These are phyloP conservation scores for Labrus mixtus DNA, from an alignment of 2,113 vertebrate genomes.

Conservation along the genomic window DNA sequence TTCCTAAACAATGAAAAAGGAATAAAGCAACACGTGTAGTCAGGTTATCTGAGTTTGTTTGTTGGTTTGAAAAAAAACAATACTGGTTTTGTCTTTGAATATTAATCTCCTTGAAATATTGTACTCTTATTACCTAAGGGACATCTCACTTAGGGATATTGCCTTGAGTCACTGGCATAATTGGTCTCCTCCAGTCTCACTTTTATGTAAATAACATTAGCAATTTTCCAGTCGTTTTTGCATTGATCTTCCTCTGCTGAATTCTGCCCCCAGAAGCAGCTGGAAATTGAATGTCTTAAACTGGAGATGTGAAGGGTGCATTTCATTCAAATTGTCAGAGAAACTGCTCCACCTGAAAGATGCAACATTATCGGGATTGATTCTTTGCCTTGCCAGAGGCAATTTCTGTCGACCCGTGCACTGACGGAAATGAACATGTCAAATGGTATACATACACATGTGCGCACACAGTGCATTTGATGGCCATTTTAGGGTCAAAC, in stretches of 20 bases:
- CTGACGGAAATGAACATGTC: conserved; percentile 23
- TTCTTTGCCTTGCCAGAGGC: conserved; percentile 54
- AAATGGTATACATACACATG: conserved; percentile 25
- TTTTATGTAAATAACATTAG: conserved; percentile 82
- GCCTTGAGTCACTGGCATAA: conserved; percentile 73
- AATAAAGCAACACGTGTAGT: not conserved
- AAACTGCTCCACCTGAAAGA: conserved; percentile 62
- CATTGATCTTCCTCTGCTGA: conserved; percentile 72
- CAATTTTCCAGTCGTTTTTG: conserved; percentile 76
- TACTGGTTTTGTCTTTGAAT: conserved; percentile 28
- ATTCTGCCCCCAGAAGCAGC: conserved; percentile 67
- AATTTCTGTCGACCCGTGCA: conserved; percentile 44
- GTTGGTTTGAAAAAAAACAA: conserved; percentile 18
- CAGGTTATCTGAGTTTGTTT: conserved; percentile 23
- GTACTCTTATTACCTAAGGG: conserved; percentile 49
- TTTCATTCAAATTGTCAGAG: conserved; percentile 70
- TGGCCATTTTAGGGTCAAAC: conserved; percentile 18
- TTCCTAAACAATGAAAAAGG: not conserved
- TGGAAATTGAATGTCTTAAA: conserved; percentile 74
- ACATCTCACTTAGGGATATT: conserved; percentile 69
- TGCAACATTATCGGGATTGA: conserved; percentile 69
- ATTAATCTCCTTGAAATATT: conserved; percentile 59
- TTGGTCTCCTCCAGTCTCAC: conserved; percentile 75
- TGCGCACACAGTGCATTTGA: conserved; percentile 19
- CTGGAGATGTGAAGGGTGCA: conserved; percentile 58